Evolutionary conservation across 1,140 invertebrate genomes (phyloP).

Genomic region (Zaprionus nigranus): DNA sequence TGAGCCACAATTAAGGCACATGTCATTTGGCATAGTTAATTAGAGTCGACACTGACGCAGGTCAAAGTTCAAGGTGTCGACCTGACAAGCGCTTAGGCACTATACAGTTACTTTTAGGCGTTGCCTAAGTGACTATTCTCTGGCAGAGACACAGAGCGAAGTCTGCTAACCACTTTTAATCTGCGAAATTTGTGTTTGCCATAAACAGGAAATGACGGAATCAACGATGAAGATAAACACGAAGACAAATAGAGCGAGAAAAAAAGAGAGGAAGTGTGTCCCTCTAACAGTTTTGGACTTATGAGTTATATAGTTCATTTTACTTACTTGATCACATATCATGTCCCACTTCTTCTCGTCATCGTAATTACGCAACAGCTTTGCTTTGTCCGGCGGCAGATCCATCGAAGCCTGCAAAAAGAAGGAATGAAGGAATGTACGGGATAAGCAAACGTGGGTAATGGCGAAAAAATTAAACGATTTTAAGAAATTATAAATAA

Average conservation of each 20-base stretch:
- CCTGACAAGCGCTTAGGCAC: constrained; percentile 9
- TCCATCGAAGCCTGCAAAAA: constrained; percentile 96
- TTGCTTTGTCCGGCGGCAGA: constrained; percentile 99
- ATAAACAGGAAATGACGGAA: constrained; percentile 51
- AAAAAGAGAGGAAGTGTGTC: background rate
- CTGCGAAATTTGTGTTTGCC: constrained; percentile 41
- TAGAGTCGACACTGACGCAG: constrained; percentile 52
- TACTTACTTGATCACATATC: constrained; percentile 98
- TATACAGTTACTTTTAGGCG: background rate
- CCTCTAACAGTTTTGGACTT: constrained; percentile 1
- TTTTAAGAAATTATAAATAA: constrained; percentile 24
- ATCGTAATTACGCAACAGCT: constrained; percentile 98
- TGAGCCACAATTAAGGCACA: constrained; percentile 61
- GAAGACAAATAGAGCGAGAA: background rate
- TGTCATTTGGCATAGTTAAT: constrained; percentile 71
- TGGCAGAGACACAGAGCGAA: background rate
- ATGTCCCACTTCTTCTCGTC: constrained; percentile 99
- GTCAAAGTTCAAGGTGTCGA: constrained; percentile 69
- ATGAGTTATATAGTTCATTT: constrained; percentile 22
- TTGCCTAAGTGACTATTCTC: background rate
- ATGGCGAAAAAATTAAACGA: constrained; percentile 34
- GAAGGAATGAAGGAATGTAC: constrained; percentile 41
- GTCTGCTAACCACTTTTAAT: constrained; percentile 30
- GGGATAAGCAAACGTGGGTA: constrained; percentile 30
- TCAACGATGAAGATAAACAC: constrained; percentile 32